These are phyloP conservation scores for Oncorhynchus gorbuscha DNA, from an alignment of 2,113 vertebrate genomes.

Conservation along the genomic window DNA sequence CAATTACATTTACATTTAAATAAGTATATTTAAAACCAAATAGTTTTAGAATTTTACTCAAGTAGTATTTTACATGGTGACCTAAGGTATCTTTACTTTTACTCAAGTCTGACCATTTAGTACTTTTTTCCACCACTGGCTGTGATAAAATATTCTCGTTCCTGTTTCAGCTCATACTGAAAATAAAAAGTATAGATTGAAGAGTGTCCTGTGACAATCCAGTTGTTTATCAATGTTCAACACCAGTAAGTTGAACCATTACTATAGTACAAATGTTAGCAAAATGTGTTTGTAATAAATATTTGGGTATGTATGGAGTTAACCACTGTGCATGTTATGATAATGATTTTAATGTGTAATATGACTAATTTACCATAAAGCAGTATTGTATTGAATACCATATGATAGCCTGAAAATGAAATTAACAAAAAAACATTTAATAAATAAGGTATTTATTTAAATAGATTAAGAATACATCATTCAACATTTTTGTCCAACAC, in stretches of 20 bases:
- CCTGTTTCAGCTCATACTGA: neutral
- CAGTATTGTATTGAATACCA: neutral
- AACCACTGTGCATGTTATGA: neutral
- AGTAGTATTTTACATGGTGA: too few relatives aligned
- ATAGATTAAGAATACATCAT: conserved; percentile 64
- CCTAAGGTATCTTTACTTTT: too few relatives aligned
- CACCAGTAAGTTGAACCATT: neutral
- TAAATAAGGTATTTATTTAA: conserved; percentile 78
- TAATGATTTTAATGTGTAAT: neutral
- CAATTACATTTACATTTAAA: too few relatives aligned
- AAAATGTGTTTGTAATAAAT: neutral
- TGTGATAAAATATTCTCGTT: neutral
- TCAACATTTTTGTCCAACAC: conserved; percentile 43
- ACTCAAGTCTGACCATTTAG: too few relatives aligned
- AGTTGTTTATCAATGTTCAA: neutral
- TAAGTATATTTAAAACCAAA: too few relatives aligned
- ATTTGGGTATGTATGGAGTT: neutral
- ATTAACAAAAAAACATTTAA: neutral
- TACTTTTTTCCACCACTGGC: too few relatives aligned
- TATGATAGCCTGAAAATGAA: neutral
- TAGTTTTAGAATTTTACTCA: too few relatives aligned
- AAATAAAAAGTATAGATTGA: neutral
- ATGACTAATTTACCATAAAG: neutral
- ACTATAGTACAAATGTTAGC: neutral
- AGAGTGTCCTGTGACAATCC: neutral